phyloP scores from a whole-genome alignment of 2,113 vertebrate species.

The Lathamus discolor region DNA sequence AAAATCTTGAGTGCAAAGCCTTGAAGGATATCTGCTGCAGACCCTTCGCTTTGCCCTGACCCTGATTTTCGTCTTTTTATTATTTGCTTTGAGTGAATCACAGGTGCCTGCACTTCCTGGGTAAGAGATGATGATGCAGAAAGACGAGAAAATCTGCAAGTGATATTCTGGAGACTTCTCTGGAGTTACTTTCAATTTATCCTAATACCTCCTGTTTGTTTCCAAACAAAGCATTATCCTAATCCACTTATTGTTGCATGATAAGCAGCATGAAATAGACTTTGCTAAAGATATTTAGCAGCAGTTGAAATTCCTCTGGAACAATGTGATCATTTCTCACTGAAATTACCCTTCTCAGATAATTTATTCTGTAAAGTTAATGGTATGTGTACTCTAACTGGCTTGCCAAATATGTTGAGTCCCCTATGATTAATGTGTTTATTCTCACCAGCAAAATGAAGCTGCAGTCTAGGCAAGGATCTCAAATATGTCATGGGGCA shows the following conservation, averaged over 20 bases:
- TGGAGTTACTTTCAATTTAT: neutral
- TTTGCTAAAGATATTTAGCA: neutral
- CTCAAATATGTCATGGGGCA: neutral
- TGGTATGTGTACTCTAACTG: neutral
- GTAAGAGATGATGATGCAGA: neutral
- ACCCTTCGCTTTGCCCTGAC: neutral
- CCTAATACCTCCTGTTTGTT: neutral
- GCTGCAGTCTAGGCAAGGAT: neutral
- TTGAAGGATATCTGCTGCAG: neutral
- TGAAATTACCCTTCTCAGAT: neutral
- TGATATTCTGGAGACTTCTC: neutral
- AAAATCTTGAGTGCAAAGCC: neutral
- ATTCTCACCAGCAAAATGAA: neutral
- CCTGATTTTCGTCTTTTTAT: neutral
- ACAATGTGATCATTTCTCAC: neutral
- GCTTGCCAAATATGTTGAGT: neutral
- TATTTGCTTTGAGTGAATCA: neutral
- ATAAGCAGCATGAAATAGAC: neutral
- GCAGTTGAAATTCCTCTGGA: neutral
- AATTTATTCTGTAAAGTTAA: neutral
- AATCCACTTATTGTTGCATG: neutral
- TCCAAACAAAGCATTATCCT: neutral
- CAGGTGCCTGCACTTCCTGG: neutral
- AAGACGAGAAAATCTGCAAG: neutral
- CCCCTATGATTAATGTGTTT: neutral